Conservation (phyloP, 30 jellyfish, hydroid and myxozoan species). For the Turritopsis dohrnii region DNA sequence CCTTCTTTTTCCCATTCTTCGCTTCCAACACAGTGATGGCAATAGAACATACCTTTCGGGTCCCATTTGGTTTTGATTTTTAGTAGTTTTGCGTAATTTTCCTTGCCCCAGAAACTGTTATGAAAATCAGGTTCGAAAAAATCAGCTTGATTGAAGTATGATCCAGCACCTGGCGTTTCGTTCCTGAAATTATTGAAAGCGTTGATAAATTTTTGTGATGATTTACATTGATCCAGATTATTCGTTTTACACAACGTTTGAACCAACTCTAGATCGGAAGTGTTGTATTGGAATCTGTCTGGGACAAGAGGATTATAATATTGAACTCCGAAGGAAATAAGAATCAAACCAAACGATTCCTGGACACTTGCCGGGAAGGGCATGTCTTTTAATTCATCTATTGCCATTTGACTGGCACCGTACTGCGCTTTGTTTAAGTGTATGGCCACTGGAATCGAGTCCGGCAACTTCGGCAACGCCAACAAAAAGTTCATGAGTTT, state of each 20-base stretch:
- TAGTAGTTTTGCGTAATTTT: neutral
- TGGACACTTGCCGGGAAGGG: neutral
- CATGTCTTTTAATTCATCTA: constrained; percentile 3
- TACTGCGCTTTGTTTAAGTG: neutral
- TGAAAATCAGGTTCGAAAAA: constrained; percentile 10
- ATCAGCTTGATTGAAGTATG: constrained; percentile 6
- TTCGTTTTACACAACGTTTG: neutral
- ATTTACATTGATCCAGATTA: neutral
- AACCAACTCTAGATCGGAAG: neutral
- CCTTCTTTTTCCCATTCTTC: neutral
- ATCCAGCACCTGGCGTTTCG: constrained; percentile 9
- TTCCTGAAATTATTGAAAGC: neutral
- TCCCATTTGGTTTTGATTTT: constrained; percentile 1
- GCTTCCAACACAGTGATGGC: constrained; percentile 6
- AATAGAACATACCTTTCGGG: neutral
- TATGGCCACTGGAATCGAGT: constrained; percentile 6
- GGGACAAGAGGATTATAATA: neutral
- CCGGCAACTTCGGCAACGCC: neutral
- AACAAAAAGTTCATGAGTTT: neutral
- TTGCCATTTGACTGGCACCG: neutral
- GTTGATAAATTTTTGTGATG: neutral
- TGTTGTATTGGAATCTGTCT: neutral
- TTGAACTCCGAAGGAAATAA: neutral
- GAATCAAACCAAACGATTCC: constrained; percentile 10
- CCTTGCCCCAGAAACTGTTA: neutral